Conservation (phyloP, 2,888 invertebrate species). For the Limnephilus rhombicus region DNA sequence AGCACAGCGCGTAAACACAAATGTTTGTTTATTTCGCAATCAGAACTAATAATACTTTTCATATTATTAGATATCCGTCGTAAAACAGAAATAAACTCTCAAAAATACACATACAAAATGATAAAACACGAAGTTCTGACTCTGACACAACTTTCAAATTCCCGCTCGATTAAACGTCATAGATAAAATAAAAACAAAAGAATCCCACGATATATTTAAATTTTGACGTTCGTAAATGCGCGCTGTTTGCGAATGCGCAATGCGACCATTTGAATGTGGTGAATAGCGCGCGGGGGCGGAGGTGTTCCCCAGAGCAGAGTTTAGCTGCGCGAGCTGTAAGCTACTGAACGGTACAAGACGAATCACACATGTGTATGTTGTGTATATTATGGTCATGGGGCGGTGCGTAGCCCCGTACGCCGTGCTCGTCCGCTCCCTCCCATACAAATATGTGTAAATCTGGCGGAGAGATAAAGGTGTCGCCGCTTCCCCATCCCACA, state of each 20-base stretch:
- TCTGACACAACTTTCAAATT: neutral
- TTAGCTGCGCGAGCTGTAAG: constrained; percentile 41
- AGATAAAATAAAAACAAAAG: constrained; percentile 17
- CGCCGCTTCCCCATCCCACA: constrained; percentile 14
- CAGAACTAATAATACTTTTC: neutral
- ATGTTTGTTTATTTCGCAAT: constrained; percentile 28
- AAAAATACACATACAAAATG: neutral
- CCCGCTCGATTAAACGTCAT: constrained; percentile 24
- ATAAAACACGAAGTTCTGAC: neutral
- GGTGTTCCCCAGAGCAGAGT: constrained; percentile 40
- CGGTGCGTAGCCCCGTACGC: constrained; percentile 45
- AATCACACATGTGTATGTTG: constrained; percentile 43
- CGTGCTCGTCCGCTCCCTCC: constrained; percentile 11
- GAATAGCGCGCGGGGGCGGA: constrained; percentile 38
- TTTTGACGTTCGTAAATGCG: constrained; percentile 44
- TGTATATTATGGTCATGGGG: constrained; percentile 23
- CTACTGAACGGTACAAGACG: constrained; percentile 45
- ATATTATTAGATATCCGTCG: neutral
- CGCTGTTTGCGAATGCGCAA: constrained; percentile 45
- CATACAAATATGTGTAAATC: constrained; percentile 42
- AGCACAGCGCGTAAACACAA: constrained; percentile 29
- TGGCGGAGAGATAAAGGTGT: constrained; percentile 46
- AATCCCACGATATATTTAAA: constrained; percentile 25
- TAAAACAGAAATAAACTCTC: neutral
- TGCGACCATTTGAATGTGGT: neutral